Base-by-base conservation (phyloP, 2,113 vertebrate genomes). In the Plectropomus leopardus region DNA sequence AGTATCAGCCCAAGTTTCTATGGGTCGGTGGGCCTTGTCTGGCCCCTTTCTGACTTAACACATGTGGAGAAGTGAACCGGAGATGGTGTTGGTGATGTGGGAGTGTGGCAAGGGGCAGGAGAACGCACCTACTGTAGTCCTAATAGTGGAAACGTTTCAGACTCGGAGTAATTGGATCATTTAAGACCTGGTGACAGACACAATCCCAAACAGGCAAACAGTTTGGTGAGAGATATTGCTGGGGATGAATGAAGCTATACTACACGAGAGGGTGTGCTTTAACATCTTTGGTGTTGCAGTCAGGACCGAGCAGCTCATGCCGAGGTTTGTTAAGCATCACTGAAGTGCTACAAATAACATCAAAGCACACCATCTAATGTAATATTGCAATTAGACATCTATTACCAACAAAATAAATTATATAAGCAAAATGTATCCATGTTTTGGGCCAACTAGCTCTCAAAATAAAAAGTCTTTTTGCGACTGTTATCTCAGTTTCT, bases 91-190 rank as follows among this genome's bases (percentile, higher is more conserved):
- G 26, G 65, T 51, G 55, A 74, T 73, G 73, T 60, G 74, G 61
- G n/a, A 19, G 42, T 28, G 54, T 24, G 32, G 44, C 4, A 40
- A 23, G 24, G 15, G 36, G 36, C 21, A 30, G 40, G 5, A 19
- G 32, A 68, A 50, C 26, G 15, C 6, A 71, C 63, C 53, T 15
- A 53, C 84, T 73, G 48, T 54, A 72, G 82, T 63, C 61, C 58
- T 53, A 44, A 80, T 24, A 59, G 69, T 87, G 84, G 73, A 90
- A 91, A 83, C 71, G 73, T 79, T 88, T 89, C 82, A 73, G 72
- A 53, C 50, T 32, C 1, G 1, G 15, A 10, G 75, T 72, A 92
- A 88, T 73, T 78, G 51, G 86, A 89, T 91, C 82, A 64, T 80
- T 88, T 87, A 76, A 83, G 76, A 34, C 65, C 47, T 53, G 69